A percentile compares a stretch with the other conserved stretches of the same genome.
Conservation (phyloP, 2,888 invertebrate species). For the Yponomeuta sedellus region DNA sequence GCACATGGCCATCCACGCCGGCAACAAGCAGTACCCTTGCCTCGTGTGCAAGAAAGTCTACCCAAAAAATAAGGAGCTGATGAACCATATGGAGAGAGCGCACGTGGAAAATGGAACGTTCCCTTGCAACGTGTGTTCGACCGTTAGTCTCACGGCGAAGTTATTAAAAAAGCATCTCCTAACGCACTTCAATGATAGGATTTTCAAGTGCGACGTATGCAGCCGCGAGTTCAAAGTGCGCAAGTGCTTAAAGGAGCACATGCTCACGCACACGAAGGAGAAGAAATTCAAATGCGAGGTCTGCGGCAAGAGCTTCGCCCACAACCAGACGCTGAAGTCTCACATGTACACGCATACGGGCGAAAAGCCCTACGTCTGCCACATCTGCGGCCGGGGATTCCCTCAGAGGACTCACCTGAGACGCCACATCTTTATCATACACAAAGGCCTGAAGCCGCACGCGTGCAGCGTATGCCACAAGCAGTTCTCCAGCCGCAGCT, state of each 20-base stretch:
- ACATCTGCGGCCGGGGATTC: slow-evolving; percentile 56
- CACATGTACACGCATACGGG: slow-evolving; percentile 62
- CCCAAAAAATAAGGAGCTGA: slow-evolving; percentile 49
- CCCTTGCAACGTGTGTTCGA: slow-evolving; percentile 47
- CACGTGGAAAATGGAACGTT: slow-evolving; percentile 40
- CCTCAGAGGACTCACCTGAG: slow-evolving; percentile 59
- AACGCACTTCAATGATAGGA: slow-evolving; percentile 49
- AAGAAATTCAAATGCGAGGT: slow-evolving; percentile 46
- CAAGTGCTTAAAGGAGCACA: slow-evolving; percentile 58
- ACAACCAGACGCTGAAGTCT: slow-evolving; percentile 60
- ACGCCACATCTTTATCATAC: slow-evolving; percentile 59
- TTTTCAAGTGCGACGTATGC: slow-evolving; percentile 46
- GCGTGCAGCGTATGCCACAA: slow-evolving; percentile 54
- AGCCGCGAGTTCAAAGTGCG: slow-evolving; percentile 52
- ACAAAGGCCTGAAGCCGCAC: slow-evolving; percentile 53
- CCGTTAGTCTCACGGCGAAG: slow-evolving; percentile 42
- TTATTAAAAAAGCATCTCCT: slow-evolving; percentile 51
- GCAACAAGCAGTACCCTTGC: slow-evolving; percentile 49
- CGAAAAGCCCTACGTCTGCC: slow-evolving; percentile 57
- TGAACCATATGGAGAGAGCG: slow-evolving; percentile 41
- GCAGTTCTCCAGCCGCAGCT: slow-evolving; percentile 62
- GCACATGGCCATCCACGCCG: slow-evolving; percentile 40
- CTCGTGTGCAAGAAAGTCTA: slow-evolving; percentile 44
- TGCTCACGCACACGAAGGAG: slow-evolving; percentile 58
- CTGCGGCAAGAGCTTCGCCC: slow-evolving; percentile 42